Evolutionary conservation across 2,888 invertebrate species (phyloP), one percentile per base, ranked within the genome.

Genomic region (Molanna angustata): DNA sequence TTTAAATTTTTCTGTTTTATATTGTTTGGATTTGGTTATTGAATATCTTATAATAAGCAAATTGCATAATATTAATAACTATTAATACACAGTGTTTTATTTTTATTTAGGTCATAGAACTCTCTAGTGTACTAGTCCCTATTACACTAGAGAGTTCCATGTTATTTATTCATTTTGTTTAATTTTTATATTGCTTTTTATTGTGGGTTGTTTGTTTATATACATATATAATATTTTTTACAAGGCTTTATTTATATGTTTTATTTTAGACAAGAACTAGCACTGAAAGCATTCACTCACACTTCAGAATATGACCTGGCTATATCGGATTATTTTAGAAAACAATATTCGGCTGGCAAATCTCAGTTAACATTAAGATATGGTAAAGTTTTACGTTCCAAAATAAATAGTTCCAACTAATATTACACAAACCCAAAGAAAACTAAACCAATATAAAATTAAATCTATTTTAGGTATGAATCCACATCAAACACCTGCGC

Each of bases 401-500:
- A 9, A 11, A 13, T 35, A n/a, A 4, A 13, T 35, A 35, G 14
- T 35, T 6, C 14, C 14, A 9, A 35, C 14, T 35, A 3, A 17
- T 9, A 16, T 40, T 7, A 7, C 6, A 27, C 6, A 7, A 27
- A 27, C 27, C 27, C 11, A 27, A 27, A 27, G 6, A 7, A 7
- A 27, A 7, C 11, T 11, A 27, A 27, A 27, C 11, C 11, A 27
- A 27, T 27, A 27, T 11, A 27, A 7, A 11, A 27, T 27, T 27
- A 11, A 4, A 13, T 35, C 7, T 16, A 18, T 58, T 57, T 18
- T 57, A 77, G 77, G 87, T 49, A 96, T 96, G 93, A 98, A 98
- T 73, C 98, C 98, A 0, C 98, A 98, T 68, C 98, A 98, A 68
- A 94, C 93, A 67, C 95, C 95, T 0, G 96, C 96, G 0, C 95